Base-by-base conservation (phyloP, 2,888 invertebrate genomes). In the Cephus runcator region DNA sequence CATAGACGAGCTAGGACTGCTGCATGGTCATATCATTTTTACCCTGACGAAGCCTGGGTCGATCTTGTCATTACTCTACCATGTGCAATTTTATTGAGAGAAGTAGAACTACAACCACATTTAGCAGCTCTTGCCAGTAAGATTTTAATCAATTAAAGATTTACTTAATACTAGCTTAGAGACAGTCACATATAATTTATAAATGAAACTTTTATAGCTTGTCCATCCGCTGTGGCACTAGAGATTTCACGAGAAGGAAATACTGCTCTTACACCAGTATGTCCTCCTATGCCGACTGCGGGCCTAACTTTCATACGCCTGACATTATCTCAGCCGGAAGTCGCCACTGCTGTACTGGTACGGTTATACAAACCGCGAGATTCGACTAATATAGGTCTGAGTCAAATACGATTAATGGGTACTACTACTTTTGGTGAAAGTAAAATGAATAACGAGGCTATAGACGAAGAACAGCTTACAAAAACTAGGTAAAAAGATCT, bases 1-100 rank as follows among this genome's bases (percentile, higher is more conserved):
- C 96, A 97, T 88, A 93, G 97, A 71, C 93, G 98, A 69, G 96
- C 97, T 34, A 94, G 98, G 79, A 96, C 97, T 1, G 96, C 98
- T 6, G 96, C 98, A n/a, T 98, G 98, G 98, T 96, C 97, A 40
- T 98, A 98, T 92, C 97, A 98, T 93, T 98, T 98, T 93, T 98
- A 97, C 92, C 97, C 97, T 40, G 95, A 95, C 85, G 97, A 98
- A 92, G 96, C 96, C 69, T 97, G 96, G 92, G 96, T 98, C 0
- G 98, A 98, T 91, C 93, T 98, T 73, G 96, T 96, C 9, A 94
- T 98, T 76, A 95, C 95, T 34, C 92, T 98, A 86, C 98, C 98
- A 0, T 97, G 97, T 90, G 97, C 98, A 30, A 95, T 98, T 87
- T 93, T 97, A 83, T 92, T 98, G 78, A 95, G 96, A 86, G 98